Evolutionary conservation across 2,888 invertebrate species (phyloP).

Genomic region (Platycheirus albimanus): DNA sequence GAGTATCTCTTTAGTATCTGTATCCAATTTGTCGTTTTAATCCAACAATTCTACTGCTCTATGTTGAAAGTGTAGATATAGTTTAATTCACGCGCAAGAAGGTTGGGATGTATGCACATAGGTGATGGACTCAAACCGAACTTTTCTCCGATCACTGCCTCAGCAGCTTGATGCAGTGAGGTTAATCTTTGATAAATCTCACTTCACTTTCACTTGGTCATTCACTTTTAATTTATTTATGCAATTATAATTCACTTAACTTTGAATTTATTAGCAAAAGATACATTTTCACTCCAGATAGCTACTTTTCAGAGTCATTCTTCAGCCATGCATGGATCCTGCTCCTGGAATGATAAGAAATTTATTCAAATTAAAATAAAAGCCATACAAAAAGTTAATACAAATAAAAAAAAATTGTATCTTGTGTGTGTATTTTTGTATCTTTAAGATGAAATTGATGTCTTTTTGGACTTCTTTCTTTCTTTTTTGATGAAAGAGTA

Average conservation of each 20-base stretch:
- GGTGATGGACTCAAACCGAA: too few relatives aligned
- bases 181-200: constrained; percentile 22
- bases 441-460: constrained; percentile 12
- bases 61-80: too few relatives aligned
- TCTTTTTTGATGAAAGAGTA: not conserved
- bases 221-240: constrained; percentile 44
- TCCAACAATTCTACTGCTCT: too few relatives aligned
- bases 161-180: not conserved
- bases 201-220: constrained; percentile 66
- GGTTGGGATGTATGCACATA: too few relatives aligned
- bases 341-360: constrained; percentile 30
- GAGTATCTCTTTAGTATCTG: constrained; percentile 21
- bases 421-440: not conserved
- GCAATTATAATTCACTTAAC: constrained; percentile 11
- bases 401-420: too few relatives aligned
- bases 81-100: too few relatives aligned
- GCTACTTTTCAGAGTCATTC: not conserved
- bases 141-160: constrained; percentile 11
- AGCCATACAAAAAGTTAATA: not conserved
- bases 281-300: constrained; percentile 10
- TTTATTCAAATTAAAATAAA: constrained; percentile 26
- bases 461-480: not conserved
- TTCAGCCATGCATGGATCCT: constrained; percentile 8
- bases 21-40: constrained; percentile 57
- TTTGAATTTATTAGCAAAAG: constrained; percentile 24